A percentile compares a stretch with the other conserved stretches of the same genome.
Evolutionary conservation across 2,797 vertebrate species (phyloP).

Genomic region (Enteromius mattozi): DNA sequence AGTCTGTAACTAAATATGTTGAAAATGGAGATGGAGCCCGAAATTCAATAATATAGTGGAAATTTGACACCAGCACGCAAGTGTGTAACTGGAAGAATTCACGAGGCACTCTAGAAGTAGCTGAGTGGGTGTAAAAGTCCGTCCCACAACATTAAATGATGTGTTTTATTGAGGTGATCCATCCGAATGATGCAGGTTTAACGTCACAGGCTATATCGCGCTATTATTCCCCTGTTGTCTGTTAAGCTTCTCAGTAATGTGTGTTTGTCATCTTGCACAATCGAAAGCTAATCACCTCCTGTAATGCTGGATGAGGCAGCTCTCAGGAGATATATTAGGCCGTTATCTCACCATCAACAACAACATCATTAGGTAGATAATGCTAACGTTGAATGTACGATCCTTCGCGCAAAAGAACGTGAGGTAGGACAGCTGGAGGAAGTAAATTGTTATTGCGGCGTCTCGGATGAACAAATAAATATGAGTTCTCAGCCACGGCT

Average conservation of each 20-base stretch:
- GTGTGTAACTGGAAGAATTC: background rate
- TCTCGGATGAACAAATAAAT: slow-evolving; percentile 11
- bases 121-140: background rate
- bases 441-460: slow-evolving; percentile 31
- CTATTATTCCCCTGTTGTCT: slow-evolving; percentile 49
- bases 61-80: slow-evolving; percentile 11
- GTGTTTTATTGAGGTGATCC: slow-evolving; percentile 21
- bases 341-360: slow-evolving; percentile 52
- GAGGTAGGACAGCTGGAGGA: slow-evolving; percentile 25
- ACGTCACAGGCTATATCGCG: slow-evolving; percentile 22
- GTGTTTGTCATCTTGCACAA: slow-evolving; percentile 50
- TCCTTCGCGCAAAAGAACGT: slow-evolving; percentile 22
- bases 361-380: slow-evolving; percentile 54
- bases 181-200: slow-evolving; percentile 40
- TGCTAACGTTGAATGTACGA: slow-evolving; percentile 45
- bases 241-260: slow-evolving; percentile 48
- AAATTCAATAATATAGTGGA: slow-evolving; percentile 5
- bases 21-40: slow-evolving; percentile 11
- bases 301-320: slow-evolving; percentile 36
- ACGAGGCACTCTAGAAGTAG: slow-evolving; percentile 1
- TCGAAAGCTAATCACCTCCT: slow-evolving; percentile 53
- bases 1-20: slow-evolving; percentile 26
- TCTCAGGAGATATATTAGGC: slow-evolving; percentile 53
- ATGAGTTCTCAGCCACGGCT: background rate
- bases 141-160: slow-evolving; percentile 5